Evolutionary conservation across 1,140 invertebrate species (phyloP).

Genomic region (Sinonovacula constricta): DNA sequence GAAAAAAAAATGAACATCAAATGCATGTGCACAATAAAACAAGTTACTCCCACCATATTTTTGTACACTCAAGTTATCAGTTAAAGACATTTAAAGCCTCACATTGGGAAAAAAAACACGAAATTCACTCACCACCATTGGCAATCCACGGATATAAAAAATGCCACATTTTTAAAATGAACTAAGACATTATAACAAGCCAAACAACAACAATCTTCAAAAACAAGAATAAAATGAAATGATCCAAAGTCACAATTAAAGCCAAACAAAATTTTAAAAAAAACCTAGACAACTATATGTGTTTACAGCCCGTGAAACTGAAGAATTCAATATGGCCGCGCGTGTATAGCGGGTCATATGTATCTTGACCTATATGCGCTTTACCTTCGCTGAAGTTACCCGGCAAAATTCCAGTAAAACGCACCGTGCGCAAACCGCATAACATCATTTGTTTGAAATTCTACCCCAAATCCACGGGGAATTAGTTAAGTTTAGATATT

Average conservation of each 20-base stretch:
- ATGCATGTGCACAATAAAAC: too few species aligned
- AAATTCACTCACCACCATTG: not conserved
- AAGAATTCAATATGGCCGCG: not conserved
- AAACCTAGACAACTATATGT: too few species aligned
- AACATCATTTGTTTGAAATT: too few species aligned
- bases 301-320: too few species aligned
- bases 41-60: too few species aligned
- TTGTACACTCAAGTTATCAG: too few species aligned
- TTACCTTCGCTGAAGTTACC: not conserved
- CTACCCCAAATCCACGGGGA: too few species aligned
- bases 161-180: not conserved
- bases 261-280: too few species aligned
- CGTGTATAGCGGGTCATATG: not conserved
- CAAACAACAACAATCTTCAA: not conserved
- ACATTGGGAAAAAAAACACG: too few species aligned
- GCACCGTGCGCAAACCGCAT: not conserved
- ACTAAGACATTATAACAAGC: not conserved
- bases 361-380: not conserved
- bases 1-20: too few species aligned
- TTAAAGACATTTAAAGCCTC: too few species aligned
- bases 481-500: not conserved
- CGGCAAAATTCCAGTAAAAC: not conserved
- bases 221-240: not conserved
- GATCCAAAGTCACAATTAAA: not conserved
- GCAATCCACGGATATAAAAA: not conserved